Evolutionary conservation across 2,797 vertebrate genomes (phyloP), one percentile per base, ranked within the genome.

Genomic region (Choloepus didactylus): DNA sequence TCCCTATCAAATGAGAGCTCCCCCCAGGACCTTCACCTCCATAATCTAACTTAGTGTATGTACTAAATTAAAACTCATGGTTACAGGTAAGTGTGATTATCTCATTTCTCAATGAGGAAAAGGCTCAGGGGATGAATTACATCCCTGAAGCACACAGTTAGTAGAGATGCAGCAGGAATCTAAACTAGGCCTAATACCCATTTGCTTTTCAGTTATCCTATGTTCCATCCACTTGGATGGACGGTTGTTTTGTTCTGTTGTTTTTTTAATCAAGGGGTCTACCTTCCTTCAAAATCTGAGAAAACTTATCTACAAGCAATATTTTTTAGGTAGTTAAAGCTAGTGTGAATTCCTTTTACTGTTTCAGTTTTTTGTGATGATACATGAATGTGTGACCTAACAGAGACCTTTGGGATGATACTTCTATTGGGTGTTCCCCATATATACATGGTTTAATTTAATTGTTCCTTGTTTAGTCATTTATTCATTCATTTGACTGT

Each of bases 321-420:
- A 35, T 49, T 79, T 81, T 75, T 88, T 76, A 94, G 49, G 81
- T 56, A 27, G 66, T 56, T 29, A 60, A 27, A 77, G 27, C 16
- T 86, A 95, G 49, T 86, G 60, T 89, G 29, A 21, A 54, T 72
- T 93, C 38, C 49, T 89, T 94, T 59, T 73, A 83, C 16, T 38
- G 15, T 59, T 86, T 87, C 41, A 79, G 67, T 35, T 87, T 87
- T 27, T 88, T 88, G 60, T 84, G 27, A 49, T 35, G 38, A 76
- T 46, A 25, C 5, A 41, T 83, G 29, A 93, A 51, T 46, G 19
- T 93, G 23, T 46, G 46, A 64, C 62, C 25, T n/a, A 87, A 41
- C 12, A 72, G 46, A 86, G 16, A 84, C 54, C 19, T 38, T 44
- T 10, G 6, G 25, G 46, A 35, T 66, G 73, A n/a, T 6, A 9